Evolutionary conservation across 2,797 vertebrate genomes (phyloP), one percentile per base, ranked within the genome.

Genomic region (Knipowitschia caucasica): DNA sequence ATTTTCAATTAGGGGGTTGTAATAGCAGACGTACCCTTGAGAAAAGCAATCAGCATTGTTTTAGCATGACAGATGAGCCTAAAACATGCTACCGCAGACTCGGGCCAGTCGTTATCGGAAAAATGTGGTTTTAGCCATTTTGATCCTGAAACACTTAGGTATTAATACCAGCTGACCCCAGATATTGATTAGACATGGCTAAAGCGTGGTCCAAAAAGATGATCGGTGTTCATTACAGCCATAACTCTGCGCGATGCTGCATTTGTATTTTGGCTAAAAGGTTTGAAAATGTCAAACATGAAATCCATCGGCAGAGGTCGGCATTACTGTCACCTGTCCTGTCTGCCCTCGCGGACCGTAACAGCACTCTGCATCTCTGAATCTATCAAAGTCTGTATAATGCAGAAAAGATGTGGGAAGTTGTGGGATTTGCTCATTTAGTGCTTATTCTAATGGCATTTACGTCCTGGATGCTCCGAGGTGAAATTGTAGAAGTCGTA

Each of bases 1-100:
- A 79, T 77, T 67, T 76, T 53, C 64, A 65, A 82, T 82, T 68
- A 64, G 75, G 69, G 23, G 62, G 49, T 77, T 77, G 73, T 86
- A 85, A 86, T 84, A 71, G 81, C 78, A 15, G 57, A 60, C 58
- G 55, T 77, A 82, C 85, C 86, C 83, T 85, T 85, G 80, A 82
- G 79, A 74, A 77, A 85, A 83, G 73, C 74, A 53, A 53, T 75
- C 59, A 54, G 82, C 72, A 81, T 80, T 75, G 70, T 70, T 73
- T 18, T 46, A 69, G 55, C 52, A 58, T 73, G 55, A 78, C 53
- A 38, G 56, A 77, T 43, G 29, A 73, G 39, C 59, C 50, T 55
- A 39, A 75, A 68, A 71, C 67, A 64, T 66, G 33, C 49, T 36
- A 4, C 53, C 62, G 14, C 34, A 3, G 15, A 59, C 42, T 35